A percentile compares a stretch with the other conserved stretches of the same genome.
Evolutionary conservation across 2,888 invertebrate species (phyloP).

Genomic region (Pristionchus arcanus): DNA sequence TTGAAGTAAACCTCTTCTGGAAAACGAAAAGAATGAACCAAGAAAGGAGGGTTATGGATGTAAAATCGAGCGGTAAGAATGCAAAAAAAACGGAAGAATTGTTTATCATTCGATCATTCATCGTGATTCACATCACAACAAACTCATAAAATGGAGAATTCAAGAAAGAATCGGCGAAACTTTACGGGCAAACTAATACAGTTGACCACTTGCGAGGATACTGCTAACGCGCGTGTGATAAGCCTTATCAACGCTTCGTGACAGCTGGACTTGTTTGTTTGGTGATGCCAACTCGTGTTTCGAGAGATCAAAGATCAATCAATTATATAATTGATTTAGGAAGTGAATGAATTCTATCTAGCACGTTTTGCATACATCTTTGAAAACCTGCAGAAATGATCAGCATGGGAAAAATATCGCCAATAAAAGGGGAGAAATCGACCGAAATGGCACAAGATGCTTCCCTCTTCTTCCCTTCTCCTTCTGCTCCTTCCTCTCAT

Average conservation of each 20-base stretch:
- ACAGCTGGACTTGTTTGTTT: constrained; percentile 15
- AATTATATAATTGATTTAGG: not conserved
- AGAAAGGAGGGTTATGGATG: not conserved
- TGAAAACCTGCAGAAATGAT: not conserved
- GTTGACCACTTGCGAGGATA: not conserved
- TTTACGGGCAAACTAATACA: not conserved
- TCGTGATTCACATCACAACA: not conserved
- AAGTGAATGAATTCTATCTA: not conserved
- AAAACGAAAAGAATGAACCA: not conserved
- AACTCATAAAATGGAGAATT: not conserved
- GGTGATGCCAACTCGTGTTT: not conserved
- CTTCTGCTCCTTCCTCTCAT: not conserved
- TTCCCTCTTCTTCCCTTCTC: not conserved
- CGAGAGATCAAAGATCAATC: constrained; percentile 1
- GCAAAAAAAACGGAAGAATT: not conserved
- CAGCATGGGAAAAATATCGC: not conserved
- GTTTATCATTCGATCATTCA: not conserved
- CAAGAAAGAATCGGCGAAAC: not conserved
- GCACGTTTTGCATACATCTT: not conserved
- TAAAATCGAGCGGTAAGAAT: not conserved
- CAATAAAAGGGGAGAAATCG: not conserved
- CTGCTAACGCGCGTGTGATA: not conserved
- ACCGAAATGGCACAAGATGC: not conserved
- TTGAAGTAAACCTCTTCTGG: not conserved
- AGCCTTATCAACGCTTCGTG: not conserved